Base-by-base conservation (phyloP, 2,888 invertebrate species). In the Pheosia tremula region DNA sequence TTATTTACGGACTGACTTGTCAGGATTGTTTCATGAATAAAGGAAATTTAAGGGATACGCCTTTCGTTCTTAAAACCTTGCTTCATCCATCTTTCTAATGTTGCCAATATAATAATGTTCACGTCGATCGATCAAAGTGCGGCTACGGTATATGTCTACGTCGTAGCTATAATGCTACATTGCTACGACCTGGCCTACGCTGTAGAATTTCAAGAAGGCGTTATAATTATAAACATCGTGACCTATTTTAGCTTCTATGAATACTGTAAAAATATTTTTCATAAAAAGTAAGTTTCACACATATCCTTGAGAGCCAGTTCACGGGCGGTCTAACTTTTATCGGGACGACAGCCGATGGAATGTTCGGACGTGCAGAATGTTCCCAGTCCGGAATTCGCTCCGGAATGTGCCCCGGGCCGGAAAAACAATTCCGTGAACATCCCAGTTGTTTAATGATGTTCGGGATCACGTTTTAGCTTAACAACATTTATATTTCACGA, bases 1-100 rank as follows among this genome's bases (percentile, higher is more conserved):
- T 81, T 79, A 82, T 81, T 82, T 78, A 77, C 75, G 38, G 50
- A 69, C 62, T 66, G 67, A 79, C 72, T 73, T 75, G 71, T 55
- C 61, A 53, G 68, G 57, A 80, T 81, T 79, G 75, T 78, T 74
- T 54, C 47, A 68, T 72, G 74, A 74, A 76, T 75, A 72, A 70
- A 65, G 71, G 71, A 73, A 76, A 77, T 73, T 24, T 24, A 2
- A 24, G 24, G 24, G 24, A 24, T 24, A 24, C 2, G 24, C 24
- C 24, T 24, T 24, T 24, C 24, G 24, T 24, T 24, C 24, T 24
- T 0, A 24, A 24, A 24, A 24, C 4, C 43, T 43, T 8, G 9
- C 43, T 43, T 43, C 8, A 8, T 43, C 43, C 43, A 43, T 43
- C 24, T 24, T 24, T 43, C 4, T 43, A 43, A 9, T 43, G 9